phyloP scores from a whole-genome alignment of 2,113 vertebrate species.

The Indicator maculatus region DNA sequence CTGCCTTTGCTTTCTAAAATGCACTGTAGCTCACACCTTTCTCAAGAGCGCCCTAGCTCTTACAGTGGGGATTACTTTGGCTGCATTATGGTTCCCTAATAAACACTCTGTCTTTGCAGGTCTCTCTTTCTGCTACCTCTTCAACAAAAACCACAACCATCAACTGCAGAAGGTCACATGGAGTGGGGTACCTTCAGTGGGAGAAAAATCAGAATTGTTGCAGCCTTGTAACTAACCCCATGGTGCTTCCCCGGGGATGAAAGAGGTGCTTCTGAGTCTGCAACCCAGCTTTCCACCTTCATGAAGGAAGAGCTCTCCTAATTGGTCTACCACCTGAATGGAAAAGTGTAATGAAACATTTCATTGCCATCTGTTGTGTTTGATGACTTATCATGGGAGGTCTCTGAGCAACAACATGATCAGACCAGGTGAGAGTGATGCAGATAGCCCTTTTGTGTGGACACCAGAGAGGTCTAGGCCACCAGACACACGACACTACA shows the following conservation, averaged over 20 bases:
- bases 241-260: not conserved
- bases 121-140: not conserved
- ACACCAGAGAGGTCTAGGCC: not conserved
- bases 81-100: not conserved
- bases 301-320: not conserved
- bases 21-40: not conserved
- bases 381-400: not conserved
- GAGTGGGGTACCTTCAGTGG: not conserved
- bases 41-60: not conserved
- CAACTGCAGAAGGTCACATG: not conserved
- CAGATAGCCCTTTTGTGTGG: not conserved
- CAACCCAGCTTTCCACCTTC: not conserved
- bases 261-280: not conserved
- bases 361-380: too few species aligned
- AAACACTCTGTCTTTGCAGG: not conserved
- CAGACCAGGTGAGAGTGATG: not conserved
- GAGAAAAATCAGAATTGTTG: not conserved
- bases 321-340: not conserved
- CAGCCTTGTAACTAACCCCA: not conserved
- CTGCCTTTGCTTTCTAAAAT: not conserved
- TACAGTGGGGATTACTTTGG: accelerated
- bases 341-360: not conserved
- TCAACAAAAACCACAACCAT: not conserved
- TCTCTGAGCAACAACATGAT: not conserved
- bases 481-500: not conserved